A percentile compares a stretch with the other conserved stretches of the same genome.
Conservation (phyloP, 2,113 vertebrate genomes). For the Gnathonemus longibarbis region DNA sequence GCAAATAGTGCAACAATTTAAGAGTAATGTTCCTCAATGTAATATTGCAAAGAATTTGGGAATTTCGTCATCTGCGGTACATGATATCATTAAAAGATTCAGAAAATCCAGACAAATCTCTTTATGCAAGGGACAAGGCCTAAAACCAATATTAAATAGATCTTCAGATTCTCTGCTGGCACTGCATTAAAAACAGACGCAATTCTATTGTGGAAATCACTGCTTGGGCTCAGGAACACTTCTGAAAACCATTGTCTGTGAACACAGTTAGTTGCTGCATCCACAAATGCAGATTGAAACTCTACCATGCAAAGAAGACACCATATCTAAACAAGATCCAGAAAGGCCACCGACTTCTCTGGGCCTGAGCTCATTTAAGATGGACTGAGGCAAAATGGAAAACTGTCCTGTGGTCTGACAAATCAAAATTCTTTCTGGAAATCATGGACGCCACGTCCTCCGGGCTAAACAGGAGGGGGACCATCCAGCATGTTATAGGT, state of each 20-base stretch:
- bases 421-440: background rate
- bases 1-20: background rate
- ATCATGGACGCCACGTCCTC: background rate
- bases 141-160: background rate
- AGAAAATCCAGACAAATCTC: background rate
- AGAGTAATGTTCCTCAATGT: background rate
- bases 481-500: background rate
- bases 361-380: background rate
- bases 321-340: background rate
- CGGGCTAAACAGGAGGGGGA: background rate
- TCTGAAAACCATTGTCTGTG: background rate
- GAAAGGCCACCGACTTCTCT: background rate
- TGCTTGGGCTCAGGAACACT: background rate
- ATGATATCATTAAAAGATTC: background rate
- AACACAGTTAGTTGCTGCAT: background rate
- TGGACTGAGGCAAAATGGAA: background rate
- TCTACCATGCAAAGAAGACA: background rate
- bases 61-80: background rate
- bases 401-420: background rate
- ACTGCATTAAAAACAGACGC: background rate
- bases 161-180: background rate
- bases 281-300: background rate
- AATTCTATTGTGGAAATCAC: background rate
- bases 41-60: background rate
- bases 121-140: background rate